Evolutionary conservation across 2,113 vertebrate species (phyloP).

Genomic region (Callocephalon fimbriatum): DNA sequence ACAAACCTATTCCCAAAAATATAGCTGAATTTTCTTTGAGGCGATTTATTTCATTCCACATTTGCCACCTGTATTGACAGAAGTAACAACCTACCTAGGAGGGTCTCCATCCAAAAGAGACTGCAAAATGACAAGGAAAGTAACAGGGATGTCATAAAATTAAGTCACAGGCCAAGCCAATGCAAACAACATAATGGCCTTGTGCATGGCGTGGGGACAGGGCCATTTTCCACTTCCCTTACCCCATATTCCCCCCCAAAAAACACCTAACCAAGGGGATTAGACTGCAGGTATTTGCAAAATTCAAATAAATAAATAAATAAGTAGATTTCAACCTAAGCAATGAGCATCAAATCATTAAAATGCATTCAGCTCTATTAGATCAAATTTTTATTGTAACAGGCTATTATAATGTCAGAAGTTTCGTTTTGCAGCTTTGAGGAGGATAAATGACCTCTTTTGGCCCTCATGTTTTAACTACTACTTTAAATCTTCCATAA

Average conservation of each 20-base stretch:
- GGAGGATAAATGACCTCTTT: not conserved
- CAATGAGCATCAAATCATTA: not conserved
- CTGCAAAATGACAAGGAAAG: not conserved
- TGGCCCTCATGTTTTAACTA: not conserved
- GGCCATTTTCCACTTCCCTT: not conserved
- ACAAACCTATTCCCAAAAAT: not conserved
- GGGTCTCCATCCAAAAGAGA: not conserved
- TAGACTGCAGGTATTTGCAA: not conserved
- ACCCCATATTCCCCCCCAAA: rapidly evolving
- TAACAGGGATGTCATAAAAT: not conserved
- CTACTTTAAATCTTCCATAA: not conserved
- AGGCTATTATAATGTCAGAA: not conserved
- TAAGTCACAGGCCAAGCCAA: not conserved
- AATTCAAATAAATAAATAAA: not conserved
- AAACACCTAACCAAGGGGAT: not conserved
- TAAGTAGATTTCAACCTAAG: not conserved
- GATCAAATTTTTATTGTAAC: not conserved
- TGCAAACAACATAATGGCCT: not conserved
- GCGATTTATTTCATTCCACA: not conserved
- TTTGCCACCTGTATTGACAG: not conserved
- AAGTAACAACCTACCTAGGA: not conserved
- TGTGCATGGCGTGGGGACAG: not conserved
- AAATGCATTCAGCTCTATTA: not conserved
- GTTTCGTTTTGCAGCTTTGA: not conserved
- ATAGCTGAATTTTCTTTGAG: not conserved